Evolutionary conservation across 2,113 vertebrate genomes (phyloP).

Genomic region (Gallinago undulata): DNA sequence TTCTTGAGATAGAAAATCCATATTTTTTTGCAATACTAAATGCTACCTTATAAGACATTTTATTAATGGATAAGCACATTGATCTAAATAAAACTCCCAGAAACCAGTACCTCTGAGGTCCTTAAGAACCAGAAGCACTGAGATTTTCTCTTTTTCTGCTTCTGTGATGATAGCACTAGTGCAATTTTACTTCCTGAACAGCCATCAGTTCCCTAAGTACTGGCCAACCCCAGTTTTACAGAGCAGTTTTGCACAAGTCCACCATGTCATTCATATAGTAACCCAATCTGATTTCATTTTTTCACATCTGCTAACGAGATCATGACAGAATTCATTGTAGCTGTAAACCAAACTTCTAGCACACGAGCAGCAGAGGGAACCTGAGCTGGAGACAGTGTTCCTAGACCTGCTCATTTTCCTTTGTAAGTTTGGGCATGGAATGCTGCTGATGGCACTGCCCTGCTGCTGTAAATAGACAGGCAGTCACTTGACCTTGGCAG

Average conservation of each 20-base stretch:
- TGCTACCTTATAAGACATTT: background rate
- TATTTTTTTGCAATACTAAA: background rate
- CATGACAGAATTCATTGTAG: background rate
- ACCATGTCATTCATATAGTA: background rate
- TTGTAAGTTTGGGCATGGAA: background rate
- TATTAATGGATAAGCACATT: background rate
- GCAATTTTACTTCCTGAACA: background rate
- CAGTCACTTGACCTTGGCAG: conserved; percentile 48
- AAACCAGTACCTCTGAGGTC: background rate
- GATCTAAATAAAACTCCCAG: background rate
- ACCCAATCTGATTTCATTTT: background rate
- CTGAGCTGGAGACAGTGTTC: background rate
- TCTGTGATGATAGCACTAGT: background rate
- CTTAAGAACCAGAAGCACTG: background rate
- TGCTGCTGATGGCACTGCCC: background rate
- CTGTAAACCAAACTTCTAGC: background rate
- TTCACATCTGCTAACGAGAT: background rate
- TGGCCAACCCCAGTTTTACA: background rate
- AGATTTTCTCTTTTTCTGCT: background rate
- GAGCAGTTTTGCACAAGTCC: background rate
- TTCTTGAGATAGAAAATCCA: background rate
- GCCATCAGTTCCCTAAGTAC: background rate
- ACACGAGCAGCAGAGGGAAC: background rate
- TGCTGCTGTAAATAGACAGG: conserved; percentile 51
- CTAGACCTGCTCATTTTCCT: background rate